Evolutionary conservation across 2,797 vertebrate genomes (phyloP).

Genomic region (Diceros bicornis): DNA sequence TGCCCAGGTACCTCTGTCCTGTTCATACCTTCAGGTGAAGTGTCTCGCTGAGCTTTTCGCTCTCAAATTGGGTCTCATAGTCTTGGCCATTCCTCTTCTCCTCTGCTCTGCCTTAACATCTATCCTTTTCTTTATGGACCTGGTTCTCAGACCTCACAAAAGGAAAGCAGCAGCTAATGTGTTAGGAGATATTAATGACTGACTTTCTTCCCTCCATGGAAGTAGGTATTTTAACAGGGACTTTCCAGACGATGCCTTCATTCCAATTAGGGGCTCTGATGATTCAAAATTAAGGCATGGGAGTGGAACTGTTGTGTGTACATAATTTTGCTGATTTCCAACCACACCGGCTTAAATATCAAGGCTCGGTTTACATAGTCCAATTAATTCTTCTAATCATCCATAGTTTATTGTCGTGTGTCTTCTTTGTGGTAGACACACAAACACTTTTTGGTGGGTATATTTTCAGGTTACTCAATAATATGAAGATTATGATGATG

Average conservation of each 20-base stretch:
- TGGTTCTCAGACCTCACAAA: not conserved
- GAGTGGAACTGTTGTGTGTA: accelerated
- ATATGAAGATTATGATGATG: not conserved
- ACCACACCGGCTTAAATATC: not conserved
- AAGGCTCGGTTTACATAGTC: not conserved
- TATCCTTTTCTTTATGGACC: not conserved
- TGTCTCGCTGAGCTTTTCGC: not conserved
- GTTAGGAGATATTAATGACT: not conserved
- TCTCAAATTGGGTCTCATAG: not conserved
- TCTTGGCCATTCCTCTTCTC: not conserved
- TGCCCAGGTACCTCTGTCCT: not conserved
- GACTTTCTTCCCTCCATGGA: not conserved
- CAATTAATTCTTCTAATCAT: not conserved
- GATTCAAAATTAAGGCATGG: not conserved
- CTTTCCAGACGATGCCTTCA: not conserved
- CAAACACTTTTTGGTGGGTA: accelerated
- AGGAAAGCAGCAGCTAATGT: not conserved
- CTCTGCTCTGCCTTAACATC: accelerated
- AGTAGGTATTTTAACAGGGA: not conserved
- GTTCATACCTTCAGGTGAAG: accelerated
- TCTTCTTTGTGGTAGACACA: not conserved
- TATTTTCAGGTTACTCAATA: not conserved
- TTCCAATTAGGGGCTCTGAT: not conserved
- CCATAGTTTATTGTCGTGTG: accelerated
- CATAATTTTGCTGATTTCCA: not conserved